Evolutionary conservation across 2,113 vertebrate genomes (phyloP).

Genomic region (Pygoscelis adeliae): DNA sequence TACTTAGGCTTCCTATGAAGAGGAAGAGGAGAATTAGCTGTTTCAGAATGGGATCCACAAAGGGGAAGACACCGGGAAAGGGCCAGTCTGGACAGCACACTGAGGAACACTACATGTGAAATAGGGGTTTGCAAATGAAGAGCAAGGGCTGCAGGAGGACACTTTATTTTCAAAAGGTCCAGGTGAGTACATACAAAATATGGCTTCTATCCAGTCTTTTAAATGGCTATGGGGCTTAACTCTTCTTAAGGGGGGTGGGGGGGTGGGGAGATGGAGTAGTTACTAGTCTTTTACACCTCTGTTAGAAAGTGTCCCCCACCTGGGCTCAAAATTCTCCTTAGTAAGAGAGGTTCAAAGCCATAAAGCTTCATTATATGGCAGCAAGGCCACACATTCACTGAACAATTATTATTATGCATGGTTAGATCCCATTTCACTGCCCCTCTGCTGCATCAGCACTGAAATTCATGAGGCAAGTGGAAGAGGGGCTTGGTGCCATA

Average conservation of each 20-base stretch:
- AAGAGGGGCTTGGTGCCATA: not conserved
- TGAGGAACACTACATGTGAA: not conserved
- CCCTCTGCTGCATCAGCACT: not conserved
- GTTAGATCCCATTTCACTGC: not conserved
- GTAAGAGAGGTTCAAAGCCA: not conserved
- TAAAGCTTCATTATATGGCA: not conserved
- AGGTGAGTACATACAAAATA: not conserved
- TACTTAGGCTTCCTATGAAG: not conserved
- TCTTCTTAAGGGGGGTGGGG: not conserved
- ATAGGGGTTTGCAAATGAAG: not conserved
- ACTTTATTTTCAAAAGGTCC: not conserved
- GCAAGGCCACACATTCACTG: not conserved
- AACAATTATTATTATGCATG: not conserved
- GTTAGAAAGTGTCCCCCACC: not conserved
- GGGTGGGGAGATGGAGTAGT: not conserved
- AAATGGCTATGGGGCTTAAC: not conserved
- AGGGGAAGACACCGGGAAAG: not conserved
- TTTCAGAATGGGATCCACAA: not conserved
- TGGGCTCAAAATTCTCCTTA: not conserved
- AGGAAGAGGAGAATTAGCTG: not conserved
- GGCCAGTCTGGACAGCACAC: not conserved
- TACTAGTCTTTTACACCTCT: not conserved
- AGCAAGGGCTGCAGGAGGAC: not conserved
- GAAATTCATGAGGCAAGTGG: not conserved
- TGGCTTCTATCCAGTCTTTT: not conserved